phyloP scores from a whole-genome alignment of 2,113 vertebrate genomes.

The Daboia siamensis region DNA sequence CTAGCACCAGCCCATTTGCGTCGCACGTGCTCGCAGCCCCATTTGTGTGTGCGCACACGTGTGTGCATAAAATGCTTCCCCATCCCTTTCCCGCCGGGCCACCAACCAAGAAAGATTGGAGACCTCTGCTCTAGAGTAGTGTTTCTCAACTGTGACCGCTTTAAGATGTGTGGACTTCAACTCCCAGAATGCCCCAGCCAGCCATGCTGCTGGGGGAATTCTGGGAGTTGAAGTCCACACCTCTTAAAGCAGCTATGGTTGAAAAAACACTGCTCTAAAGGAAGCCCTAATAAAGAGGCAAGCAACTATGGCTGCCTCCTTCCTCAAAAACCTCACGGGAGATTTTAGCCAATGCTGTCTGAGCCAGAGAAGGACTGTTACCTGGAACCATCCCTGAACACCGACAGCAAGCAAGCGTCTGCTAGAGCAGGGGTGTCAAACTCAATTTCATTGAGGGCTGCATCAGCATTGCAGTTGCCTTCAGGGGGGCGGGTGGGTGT shows the following conservation, averaged over 20 bases:
- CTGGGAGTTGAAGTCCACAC: background rate
- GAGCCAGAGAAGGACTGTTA: background rate
- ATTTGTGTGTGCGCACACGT: too few relatives aligned
- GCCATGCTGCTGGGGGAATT: background rate
- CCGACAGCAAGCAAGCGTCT: background rate
- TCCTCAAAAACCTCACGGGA: background rate
- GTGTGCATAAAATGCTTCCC: too few relatives aligned
- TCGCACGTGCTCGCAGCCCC: too few relatives aligned
- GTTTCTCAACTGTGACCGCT: background rate
- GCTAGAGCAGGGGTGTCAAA: too few relatives aligned
- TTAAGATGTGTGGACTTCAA: background rate
- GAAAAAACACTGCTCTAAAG: background rate
- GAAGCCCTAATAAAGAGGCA: background rate
- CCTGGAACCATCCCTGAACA: background rate
- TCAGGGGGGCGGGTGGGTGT: too few relatives aligned
- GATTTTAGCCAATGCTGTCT: background rate
- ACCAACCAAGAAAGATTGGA: too few relatives aligned
- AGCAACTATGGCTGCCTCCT: background rate
- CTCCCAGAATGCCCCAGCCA: background rate
- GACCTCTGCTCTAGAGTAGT: too few relatives aligned
- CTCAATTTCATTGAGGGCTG: too few relatives aligned
- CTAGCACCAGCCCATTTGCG: too few relatives aligned
- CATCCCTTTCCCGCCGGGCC: too few relatives aligned
- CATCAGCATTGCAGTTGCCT: too few relatives aligned
- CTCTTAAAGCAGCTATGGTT: background rate